Percentiles rank a stretch among this genome's conserved stretches.
Conservation (phyloP, 2,797 vertebrate species). For the Phaenicophaeus curvirostris region DNA sequence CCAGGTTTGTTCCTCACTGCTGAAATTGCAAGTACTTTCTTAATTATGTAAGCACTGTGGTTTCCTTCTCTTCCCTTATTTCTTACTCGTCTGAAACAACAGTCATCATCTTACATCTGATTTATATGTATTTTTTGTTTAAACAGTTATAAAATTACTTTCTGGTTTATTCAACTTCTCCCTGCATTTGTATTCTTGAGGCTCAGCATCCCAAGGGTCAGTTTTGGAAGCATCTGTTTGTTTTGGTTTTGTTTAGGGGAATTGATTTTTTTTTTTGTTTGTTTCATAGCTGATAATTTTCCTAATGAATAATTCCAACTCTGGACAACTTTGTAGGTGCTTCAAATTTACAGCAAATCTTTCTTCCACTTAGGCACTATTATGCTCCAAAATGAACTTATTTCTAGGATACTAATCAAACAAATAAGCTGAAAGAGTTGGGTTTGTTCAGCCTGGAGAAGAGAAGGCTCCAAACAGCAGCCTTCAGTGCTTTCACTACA, state of each 20-base stretch:
- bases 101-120: neutral
- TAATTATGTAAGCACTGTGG: neutral
- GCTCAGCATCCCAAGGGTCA: neutral
- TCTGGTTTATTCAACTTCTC: neutral
- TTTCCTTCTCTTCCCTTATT: neutral
- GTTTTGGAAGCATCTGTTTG: neutral
- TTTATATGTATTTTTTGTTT: no score
- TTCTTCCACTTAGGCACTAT: neutral
- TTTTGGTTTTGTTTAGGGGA: neutral
- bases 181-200: neutral
- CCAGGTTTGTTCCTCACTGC: neutral
- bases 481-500: no score
- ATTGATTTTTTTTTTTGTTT: neutral
- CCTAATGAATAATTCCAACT: neutral
- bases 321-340: neutral
- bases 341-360: neutral
- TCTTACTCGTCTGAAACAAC: neutral
- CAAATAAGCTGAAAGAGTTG: no score
- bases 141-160: neutral
- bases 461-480: no score
- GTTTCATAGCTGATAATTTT: neutral
- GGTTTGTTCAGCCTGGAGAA: no score
- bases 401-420: neutral
- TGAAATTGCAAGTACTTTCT: neutral
- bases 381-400: no score